Evolutionary conservation across 2,797 vertebrate genomes (phyloP), one percentile per base, ranked within the genome.

Genomic region (Paguma larvata): DNA sequence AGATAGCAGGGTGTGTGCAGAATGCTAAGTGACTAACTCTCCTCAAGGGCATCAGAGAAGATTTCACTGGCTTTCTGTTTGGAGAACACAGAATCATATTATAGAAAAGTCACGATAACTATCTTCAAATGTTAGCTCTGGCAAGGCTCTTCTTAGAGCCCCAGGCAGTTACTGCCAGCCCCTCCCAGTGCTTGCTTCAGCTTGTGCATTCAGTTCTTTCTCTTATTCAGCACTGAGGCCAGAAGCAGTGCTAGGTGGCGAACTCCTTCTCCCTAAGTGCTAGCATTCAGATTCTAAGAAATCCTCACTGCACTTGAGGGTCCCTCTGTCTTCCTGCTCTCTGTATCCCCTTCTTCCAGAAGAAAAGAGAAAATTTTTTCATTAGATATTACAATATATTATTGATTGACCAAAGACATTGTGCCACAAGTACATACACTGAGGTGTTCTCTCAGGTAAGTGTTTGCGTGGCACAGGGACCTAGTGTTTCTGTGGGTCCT

Each of bases 11-110:
- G 84, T 85, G 93, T 92, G 91, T 56, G n/a, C 91, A 70, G 85
- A 91, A 96, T 91, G 89, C 95, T 91, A 68, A 83, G 62, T 98
- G 97, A 96, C 85, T 97, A 89, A 94, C 34, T 19, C 79, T 65
- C 91, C 89, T 94, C 12, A 4, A 77, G 83, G 96, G 73, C 82
- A 44, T 48, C 32, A 7, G 82, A 53, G 82, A 93, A 95, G 89
- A 68, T 88, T 93, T 85, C 88, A 18, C 88, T 63, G 46, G 23
- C 53, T 92, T 88, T 92, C 44, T 85, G 84, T 92, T 92, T 62
- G 44, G 65, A 96, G 73, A 92, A 63, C 73, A 89, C 91, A 88
- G 62, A 21, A 75, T 92, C 85, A 82, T 92, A 51, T 92, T 93
- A 88, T 65, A 82, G 65, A 95, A 89, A 96, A 96, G 46, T 18